phyloP scores from a whole-genome alignment of 2,888 invertebrate species.

The Cephus pulcher region DNA sequence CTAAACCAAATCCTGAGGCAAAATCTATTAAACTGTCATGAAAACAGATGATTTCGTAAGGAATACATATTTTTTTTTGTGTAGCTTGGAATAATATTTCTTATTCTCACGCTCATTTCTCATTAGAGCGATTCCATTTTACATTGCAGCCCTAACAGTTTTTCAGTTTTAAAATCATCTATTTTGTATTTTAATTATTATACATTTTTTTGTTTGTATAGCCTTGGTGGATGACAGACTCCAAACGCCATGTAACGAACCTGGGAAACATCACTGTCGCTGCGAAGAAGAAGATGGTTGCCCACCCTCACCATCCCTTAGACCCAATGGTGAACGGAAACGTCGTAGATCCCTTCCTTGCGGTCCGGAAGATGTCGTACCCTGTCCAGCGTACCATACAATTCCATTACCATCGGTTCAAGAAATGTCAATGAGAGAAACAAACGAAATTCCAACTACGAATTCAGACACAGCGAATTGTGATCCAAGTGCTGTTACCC shows the following conservation, averaged over 20 bases:
- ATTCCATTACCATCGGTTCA: conserved; percentile 34
- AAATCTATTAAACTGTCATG: neutral
- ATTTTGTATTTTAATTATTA: neutral
- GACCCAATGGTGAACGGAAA: conserved; percentile 58
- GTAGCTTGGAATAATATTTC: neutral
- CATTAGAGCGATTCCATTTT: neutral
- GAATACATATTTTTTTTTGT: neutral
- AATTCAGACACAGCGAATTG: neutral
- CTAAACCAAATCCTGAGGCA: neutral
- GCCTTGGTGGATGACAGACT: conserved; percentile 77
- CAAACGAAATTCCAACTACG: neutral
- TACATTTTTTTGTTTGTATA: conserved; percentile 20
- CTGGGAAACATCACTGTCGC: conserved; percentile 82
- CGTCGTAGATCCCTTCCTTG: conserved; percentile 61
- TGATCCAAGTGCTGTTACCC: neutral
- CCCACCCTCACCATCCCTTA: conserved; percentile 57
- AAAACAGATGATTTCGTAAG: neutral
- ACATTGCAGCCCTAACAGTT: neutral
- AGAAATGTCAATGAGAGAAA: conserved; percentile 16
- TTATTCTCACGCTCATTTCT: neutral
- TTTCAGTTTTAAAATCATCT: neutral
- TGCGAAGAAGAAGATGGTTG: conserved; percentile 78
- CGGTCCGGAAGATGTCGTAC: conserved; percentile 54
- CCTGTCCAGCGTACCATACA: conserved; percentile 50
- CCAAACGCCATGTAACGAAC: conserved; percentile 78